Evolutionary conservation across 2,113 vertebrate genomes (phyloP).

Genomic region (Bucco capensis): DNA sequence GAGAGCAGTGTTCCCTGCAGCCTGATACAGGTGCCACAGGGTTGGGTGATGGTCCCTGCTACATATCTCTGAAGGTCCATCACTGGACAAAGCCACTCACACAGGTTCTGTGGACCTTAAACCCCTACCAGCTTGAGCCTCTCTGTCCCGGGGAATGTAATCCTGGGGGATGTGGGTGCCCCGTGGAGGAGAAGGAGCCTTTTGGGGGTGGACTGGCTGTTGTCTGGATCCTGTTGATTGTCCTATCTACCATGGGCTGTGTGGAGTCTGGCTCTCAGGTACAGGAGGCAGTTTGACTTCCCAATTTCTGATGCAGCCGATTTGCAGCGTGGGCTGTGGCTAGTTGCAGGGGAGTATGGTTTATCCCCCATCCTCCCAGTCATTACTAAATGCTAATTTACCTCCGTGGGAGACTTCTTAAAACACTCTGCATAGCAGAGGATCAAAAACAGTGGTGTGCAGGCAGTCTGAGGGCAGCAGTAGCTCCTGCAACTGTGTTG

Average conservation of each 20-base stretch:
- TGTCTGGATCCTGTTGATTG: not conserved
- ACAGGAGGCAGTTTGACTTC: not conserved
- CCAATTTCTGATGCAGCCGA: not conserved
- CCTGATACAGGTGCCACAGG: not conserved
- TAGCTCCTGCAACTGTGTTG: not conserved
- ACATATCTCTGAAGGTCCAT: not conserved
- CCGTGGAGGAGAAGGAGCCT: not conserved
- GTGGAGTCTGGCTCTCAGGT: accelerated
- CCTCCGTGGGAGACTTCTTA: not conserved
- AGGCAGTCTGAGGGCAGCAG: not conserved
- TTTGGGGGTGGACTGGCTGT: not conserved
- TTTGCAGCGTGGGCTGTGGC: not conserved
- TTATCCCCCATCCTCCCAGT: not conserved
- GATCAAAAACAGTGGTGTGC: not conserved
- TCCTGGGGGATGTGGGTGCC: not conserved
- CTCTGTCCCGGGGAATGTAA: accelerated
- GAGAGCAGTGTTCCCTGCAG: not conserved
- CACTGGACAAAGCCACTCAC: not conserved
- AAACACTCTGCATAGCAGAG: not conserved
- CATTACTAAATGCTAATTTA: accelerated
- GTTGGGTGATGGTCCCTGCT: not conserved
- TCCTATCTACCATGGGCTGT: not conserved
- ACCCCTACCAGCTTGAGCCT: not conserved
- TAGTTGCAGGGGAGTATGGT: accelerated
- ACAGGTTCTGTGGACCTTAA: accelerated